Base-by-base conservation (phyloP, 1,140 invertebrate genomes). In the Zelostemma sp. region DNA sequence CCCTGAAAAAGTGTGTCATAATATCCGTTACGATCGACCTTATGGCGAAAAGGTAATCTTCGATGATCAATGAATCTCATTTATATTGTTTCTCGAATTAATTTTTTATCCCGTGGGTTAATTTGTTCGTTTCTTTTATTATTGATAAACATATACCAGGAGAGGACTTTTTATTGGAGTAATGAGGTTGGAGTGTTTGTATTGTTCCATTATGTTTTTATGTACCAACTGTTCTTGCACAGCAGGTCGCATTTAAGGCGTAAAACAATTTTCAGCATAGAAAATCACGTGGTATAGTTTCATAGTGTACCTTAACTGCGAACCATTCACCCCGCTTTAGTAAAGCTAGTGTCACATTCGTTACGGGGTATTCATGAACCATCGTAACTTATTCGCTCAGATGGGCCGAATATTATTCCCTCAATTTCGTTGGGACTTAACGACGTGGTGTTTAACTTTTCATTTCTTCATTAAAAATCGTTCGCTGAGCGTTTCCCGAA, bases 221-320 rank as follows among this genome's bases (percentile, higher is more conserved):
- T 64, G 76, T 59, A 65, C 80, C 81, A 83, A 81, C 81, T 83
- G 81, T 83, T 78, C 33, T 67, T 19, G 47, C 69, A 72, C 77
- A 79, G 78, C 77, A 77, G 79, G 76, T 80, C 74, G 62, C 78
- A 75, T 82, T 81, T 81, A 82, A 78, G 78, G 80, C 80, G 79
- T 83, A 81, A 83, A 83, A 83, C 80, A 83, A 82, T 83, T 83
- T 83, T 67, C 77, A 81, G 80, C 78, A 83, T 82, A 80, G 81
- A 83, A 83, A 83, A 83, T 83, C 80, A 83, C 74, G 77, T 76
- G 80, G 80, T 77, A 81, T 82, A 82, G 77, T 82, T 79, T 76
- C 62, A 68, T 73, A 72, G 79, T 79, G 76, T 74, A 62, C 56
- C 65, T 65, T 75, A 78, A 78, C 75, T 65, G 73, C 43, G 60